Evolutionary conservation across 1,140 invertebrate species (phyloP).

Genomic region (Micrasema longulum): DNA sequence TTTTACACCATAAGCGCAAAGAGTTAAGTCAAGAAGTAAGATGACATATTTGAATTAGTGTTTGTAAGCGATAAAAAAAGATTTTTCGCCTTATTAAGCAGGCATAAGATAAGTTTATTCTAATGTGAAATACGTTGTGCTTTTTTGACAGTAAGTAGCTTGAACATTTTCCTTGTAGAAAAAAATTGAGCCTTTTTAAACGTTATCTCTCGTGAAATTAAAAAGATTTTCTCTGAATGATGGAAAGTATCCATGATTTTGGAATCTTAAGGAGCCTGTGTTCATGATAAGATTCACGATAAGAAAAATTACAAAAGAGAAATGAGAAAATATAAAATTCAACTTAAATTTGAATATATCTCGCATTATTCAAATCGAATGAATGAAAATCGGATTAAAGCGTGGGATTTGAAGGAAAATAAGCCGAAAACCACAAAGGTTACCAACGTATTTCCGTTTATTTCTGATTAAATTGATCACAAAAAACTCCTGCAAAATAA

Average conservation of each 20-base stretch:
- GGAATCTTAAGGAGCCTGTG: slow-evolving; percentile 7
- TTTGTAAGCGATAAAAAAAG: no score
- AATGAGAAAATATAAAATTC: slow-evolving; percentile 27
- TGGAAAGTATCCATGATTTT: slow-evolving; percentile 1
- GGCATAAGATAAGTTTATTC: no score
- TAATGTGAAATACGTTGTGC: no score
- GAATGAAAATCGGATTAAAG: slow-evolving; percentile 34
- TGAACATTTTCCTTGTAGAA: not conserved
- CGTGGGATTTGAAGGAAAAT: slow-evolving; percentile 23
- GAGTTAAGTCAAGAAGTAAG: no score
- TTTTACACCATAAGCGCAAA: no score
- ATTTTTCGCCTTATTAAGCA: no score
- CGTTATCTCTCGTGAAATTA: slow-evolving; percentile 6
- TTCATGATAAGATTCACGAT: slow-evolving; percentile 3
- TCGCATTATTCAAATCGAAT: slow-evolving; percentile 34
- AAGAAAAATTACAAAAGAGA: slow-evolving; percentile 19
- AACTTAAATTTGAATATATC: slow-evolving; percentile 21
- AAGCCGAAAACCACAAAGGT: slow-evolving; percentile 29
- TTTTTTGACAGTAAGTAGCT: no score
- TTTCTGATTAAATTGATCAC: slow-evolving; percentile 21
- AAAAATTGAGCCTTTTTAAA: not conserved
- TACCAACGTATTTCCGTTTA: slow-evolving; percentile 30
- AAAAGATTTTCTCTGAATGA: slow-evolving; percentile 18
- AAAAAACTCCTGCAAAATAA: slow-evolving; percentile 5
- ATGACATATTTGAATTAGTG: no score